These are phyloP conservation scores for Zosterops hypoxanthus DNA, from an alignment of 2,113 vertebrate species.

Conservation along the genomic window DNA sequence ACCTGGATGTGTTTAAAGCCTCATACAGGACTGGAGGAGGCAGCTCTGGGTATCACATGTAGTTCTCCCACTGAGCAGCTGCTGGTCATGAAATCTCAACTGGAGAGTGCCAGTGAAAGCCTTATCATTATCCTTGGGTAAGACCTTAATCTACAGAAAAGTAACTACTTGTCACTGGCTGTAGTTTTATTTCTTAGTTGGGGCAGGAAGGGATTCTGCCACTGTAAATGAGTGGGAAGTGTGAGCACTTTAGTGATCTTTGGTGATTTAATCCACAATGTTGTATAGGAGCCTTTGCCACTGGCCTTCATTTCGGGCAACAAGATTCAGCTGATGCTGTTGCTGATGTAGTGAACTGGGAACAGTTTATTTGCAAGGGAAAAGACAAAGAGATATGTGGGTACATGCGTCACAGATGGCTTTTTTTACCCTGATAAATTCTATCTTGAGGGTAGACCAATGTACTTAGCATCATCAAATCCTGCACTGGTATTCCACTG, in stretches of 20 bases:
- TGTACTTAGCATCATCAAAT: background rate
- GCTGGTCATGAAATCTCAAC: background rate
- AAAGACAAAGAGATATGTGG: background rate
- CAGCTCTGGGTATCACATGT: background rate
- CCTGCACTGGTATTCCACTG: background rate
- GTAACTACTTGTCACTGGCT: background rate
- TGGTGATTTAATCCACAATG: background rate
- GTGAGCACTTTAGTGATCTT: background rate
- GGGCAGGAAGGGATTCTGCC: background rate
- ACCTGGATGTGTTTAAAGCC: background rate
- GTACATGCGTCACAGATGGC: background rate
- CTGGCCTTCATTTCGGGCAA: background rate
- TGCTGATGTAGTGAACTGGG: background rate
- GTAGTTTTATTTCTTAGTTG: background rate
- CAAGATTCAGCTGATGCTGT: background rate
- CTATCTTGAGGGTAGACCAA: background rate
- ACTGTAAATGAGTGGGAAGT: fast-evolving
- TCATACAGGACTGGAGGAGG: fast-evolving
- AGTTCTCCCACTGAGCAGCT: background rate
- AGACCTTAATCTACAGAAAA: background rate
- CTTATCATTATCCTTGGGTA: background rate
- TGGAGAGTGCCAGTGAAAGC: background rate
- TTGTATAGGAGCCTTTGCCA: background rate
- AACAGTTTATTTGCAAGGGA: background rate
- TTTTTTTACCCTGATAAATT: background rate